phyloP scores from a whole-genome alignment of 2,888 invertebrate genomes.

The Torymus auratus region DNA sequence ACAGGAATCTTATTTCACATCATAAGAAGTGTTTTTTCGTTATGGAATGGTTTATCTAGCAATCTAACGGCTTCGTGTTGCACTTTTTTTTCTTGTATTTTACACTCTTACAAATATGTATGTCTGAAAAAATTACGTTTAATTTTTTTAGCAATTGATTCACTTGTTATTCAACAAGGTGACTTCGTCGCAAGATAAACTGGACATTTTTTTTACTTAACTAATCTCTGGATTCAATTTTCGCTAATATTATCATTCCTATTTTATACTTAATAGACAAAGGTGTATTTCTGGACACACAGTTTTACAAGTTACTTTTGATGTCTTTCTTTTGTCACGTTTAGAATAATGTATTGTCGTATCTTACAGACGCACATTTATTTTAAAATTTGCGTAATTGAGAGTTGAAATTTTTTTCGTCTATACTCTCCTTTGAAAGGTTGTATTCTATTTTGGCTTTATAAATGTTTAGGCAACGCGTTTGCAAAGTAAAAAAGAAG shows the following conservation, averaged over 20 bases:
- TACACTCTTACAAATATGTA: constrained; percentile 52
- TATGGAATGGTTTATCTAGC: constrained; percentile 59
- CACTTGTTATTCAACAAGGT: constrained; percentile 49
- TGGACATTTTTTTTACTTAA: constrained; percentile 40
- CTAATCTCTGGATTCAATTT: constrained; percentile 23
- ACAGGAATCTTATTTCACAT: constrained; percentile 52
- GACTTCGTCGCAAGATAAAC: constrained; percentile 47
- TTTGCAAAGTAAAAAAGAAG: constrained; percentile 52
- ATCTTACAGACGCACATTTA: constrained; percentile 53
- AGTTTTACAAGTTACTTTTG: constrained; percentile 40
- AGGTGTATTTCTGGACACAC: constrained; percentile 49
- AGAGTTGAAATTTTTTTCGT: constrained; percentile 25
- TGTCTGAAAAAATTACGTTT: constrained; percentile 51
- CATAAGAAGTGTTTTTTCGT: constrained; percentile 44
- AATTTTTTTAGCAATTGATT: constrained; percentile 34
- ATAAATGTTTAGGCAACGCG: constrained; percentile 47
- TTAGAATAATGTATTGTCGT: constrained; percentile 56
- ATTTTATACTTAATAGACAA: constrained; percentile 50
- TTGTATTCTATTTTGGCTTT: constrained; percentile 45
- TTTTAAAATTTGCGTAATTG: constrained; percentile 29
- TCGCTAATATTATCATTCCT: constrained; percentile 51
- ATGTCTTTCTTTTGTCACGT: constrained; percentile 45
- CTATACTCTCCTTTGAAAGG: constrained; percentile 16
- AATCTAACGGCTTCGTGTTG: constrained; percentile 54
- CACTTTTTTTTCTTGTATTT: constrained; percentile 52